Evolutionary conservation across 2,797 vertebrate species (phyloP), one percentile per base, ranked within the genome.

Genomic region (Discoglossus pictus): DNA sequence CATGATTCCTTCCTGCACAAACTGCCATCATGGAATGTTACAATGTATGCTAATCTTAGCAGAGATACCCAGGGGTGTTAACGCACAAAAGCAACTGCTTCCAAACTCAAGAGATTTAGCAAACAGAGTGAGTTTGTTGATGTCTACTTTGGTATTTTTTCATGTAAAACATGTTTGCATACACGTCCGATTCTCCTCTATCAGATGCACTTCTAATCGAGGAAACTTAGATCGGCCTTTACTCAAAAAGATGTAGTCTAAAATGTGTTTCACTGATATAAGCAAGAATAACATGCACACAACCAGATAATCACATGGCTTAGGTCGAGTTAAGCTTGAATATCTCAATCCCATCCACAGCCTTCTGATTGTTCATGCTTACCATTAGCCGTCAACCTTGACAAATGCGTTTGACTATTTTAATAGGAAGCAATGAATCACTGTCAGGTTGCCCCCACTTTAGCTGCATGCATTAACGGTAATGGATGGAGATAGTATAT

Each of bases 381-480:
- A 47, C 58, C 40, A 47, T 46, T 69, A 56, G 20, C 40, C 42
- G 34, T 61, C 66, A 69, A 50, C 24, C 48, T 27, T 70, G 67
- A 63, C 67, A 55, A 70, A 70, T 63, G 59, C 11, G 43, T 50
- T 61, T 48, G 52, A 55, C 34, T 40, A 34, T 46, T 63, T 70
- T 62, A 70, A 70, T 27, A 55, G 59, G 25, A 70, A 31, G 60
- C 52, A 63, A 70, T 70, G 52, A 48, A 56, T 70, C 59, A 70
- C 46, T 70, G 67, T 70, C 53, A 64, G 39, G n/a, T 16, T 42
- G 43, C 46, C 24, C 21, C 44, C 23, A 65, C 61, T 71, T 51
- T 59, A 56, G 42, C 51, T 52, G 61, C 39, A 59, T 55, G 53
- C 61, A 71, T 59, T 59, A 71, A 59, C 44, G 50, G 53, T 71